Evolutionary conservation across 2,113 vertebrate genomes (phyloP).

Genomic region (Numida meleagris): DNA sequence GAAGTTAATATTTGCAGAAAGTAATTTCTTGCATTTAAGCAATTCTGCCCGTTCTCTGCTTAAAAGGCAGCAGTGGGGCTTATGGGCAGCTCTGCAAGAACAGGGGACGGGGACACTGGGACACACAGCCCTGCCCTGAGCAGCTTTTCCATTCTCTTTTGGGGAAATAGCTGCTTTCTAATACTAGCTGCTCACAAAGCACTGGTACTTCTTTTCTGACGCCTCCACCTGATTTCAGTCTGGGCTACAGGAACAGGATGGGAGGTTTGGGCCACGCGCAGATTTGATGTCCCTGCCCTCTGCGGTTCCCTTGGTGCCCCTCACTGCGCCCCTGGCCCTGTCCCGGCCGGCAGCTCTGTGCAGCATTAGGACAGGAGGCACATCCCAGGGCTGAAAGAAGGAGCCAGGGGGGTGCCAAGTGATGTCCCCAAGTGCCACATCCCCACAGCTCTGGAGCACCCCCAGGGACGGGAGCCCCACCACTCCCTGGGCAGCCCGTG

Average conservation of each 20-base stretch:
- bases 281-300: background rate
- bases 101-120: rapidly evolving
- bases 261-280: background rate
- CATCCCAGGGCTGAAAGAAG: rapidly evolving
- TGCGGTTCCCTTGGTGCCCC: background rate
- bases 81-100: background rate
- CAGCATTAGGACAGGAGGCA: background rate
- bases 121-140: background rate
- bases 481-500: background rate
- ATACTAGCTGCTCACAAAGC: background rate
- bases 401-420: background rate
- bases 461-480: background rate
- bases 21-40: background rate
- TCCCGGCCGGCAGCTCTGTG: background rate
- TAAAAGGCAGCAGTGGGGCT: rapidly evolving
- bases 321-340: background rate
- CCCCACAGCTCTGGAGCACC: background rate
- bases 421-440: background rate
- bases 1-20: background rate
- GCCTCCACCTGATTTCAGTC: background rate
- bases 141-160: background rate
- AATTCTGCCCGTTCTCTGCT: background rate
- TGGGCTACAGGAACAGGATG: rapidly evolving
- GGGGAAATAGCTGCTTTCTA: background rate
- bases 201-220: background rate